phyloP scores from a whole-genome alignment of 2,113 vertebrate species.

The Lates calcarifer region DNA sequence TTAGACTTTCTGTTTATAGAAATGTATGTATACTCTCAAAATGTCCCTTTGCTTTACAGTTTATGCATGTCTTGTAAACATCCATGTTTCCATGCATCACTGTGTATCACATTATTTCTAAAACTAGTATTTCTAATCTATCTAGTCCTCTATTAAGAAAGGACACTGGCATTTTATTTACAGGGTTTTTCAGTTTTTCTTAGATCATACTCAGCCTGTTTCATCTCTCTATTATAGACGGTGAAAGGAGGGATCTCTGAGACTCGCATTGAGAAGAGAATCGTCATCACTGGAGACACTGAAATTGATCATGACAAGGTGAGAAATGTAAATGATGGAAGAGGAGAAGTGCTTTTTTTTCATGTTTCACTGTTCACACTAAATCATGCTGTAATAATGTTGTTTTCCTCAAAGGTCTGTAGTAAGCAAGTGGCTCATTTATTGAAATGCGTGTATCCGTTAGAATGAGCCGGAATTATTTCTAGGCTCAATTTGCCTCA shows the following conservation, averaged over 20 bases:
- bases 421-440: not conserved
- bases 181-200: not conserved
- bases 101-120: too few relatives aligned
- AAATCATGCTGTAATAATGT: not conserved
- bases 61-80: not conserved
- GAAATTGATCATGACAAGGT: slow-evolving; percentile 99
- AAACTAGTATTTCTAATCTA: not conserved
- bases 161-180: not conserved
- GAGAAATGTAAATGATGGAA: slow-evolving; percentile 3
- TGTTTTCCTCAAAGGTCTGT: slow-evolving; percentile 12
- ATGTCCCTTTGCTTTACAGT: not conserved
- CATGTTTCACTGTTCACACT: not conserved
- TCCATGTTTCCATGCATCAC: not conserved
- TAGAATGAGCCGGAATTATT: not conserved
- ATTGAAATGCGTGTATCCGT: too few relatives aligned
- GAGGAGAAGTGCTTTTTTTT: not conserved
- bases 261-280: slow-evolving; percentile 98
- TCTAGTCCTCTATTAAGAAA: not conserved
- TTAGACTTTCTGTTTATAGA: too few relatives aligned
- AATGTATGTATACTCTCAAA: not conserved
- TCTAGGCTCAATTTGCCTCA: not conserved
- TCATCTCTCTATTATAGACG: slow-evolving; percentile 83
- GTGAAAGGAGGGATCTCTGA: slow-evolving; percentile 99
- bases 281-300: slow-evolving; percentile 96
- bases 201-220: not conserved